A percentile compares a stretch with the other conserved stretches of the same genome.
phyloP scores from a whole-genome alignment of 2,888 invertebrate genomes.

The Listrodromus nycthemerus region DNA sequence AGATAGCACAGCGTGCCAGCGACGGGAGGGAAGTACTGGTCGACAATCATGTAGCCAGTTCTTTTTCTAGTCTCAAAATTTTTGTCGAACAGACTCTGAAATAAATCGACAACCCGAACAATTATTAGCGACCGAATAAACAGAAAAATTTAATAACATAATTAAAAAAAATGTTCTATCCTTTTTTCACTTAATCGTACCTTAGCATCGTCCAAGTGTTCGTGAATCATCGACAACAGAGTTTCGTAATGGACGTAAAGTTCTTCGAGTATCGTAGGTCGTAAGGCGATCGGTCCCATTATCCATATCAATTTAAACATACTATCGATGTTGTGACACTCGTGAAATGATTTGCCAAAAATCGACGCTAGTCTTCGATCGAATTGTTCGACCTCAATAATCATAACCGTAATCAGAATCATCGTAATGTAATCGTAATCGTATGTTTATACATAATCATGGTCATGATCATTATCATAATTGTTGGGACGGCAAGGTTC shows the following conservation, averaged over 20 bases:
- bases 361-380: conserved; percentile 92
- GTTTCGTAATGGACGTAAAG: conserved; percentile 88
- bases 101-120: conserved; percentile 9
- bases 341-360: conserved; percentile 92
- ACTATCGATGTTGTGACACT: conserved; percentile 89
- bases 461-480: not conserved
- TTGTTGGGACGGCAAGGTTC: not conserved
- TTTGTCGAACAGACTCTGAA: conserved; percentile 75
- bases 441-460: conserved; percentile 5
- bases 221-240: conserved; percentile 88
- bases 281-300: conserved; percentile 90
- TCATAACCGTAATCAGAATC: not conserved
- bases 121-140: conserved; percentile 14
- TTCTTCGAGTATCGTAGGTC: conserved; percentile 90
- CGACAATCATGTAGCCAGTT: conserved; percentile 83
- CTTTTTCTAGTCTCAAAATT: conserved; percentile 66
- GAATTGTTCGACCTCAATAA: conserved; percentile 87
- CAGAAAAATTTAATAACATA: not conserved
- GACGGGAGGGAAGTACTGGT: conserved; percentile 90
- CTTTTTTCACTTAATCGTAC: conserved; percentile 76
- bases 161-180: not conserved
- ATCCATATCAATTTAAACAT: conserved; percentile 89
- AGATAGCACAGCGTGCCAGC: conserved; percentile 91
- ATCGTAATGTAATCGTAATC: conserved; percentile 5
- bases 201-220: conserved; percentile 89